Percentiles rank a stretch among this genome's conserved stretches.
phyloP scores from a whole-genome alignment of 2,797 vertebrate species.

The Darevskia mixta region DNA sequence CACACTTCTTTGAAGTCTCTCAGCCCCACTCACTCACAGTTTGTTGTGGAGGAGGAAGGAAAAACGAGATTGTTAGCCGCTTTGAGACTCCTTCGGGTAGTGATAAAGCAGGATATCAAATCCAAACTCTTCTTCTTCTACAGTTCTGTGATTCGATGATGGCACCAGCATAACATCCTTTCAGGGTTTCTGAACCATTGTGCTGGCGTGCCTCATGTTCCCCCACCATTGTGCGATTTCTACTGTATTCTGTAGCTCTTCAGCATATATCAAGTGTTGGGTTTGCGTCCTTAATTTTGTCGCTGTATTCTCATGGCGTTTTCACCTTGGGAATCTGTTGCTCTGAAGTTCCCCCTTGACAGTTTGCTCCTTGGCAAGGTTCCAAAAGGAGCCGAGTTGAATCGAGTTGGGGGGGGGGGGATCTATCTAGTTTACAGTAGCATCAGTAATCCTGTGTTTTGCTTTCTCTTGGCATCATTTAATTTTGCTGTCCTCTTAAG shows the following conservation, averaged over 20 bases:
- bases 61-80: no score
- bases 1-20: no score
- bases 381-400: slow-evolving; percentile 51
- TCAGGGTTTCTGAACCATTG: background rate
- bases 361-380: slow-evolving; percentile 46
- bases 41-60: no score
- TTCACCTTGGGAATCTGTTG: slow-evolving; percentile 54
- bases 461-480: slow-evolving; percentile 37
- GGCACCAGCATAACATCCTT: no score
- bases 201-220: background rate
- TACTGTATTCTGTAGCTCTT: background rate
- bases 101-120: no score
- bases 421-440: slow-evolving; percentile 23
- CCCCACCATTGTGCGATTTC: background rate
- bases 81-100: no score
- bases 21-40: no score
- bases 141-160: no score
- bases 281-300: slow-evolving; percentile 55
- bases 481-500: slow-evolving; percentile 38
- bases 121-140: no score
- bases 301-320: slow-evolving; percentile 57
- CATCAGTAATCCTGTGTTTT: slow-evolving; percentile 59
- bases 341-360: slow-evolving; percentile 56
- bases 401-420: slow-evolving; percentile 24
- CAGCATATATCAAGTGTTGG: background rate